Conservation (phyloP, 2,113 vertebrate genomes). For the Platysteira castanea region DNA sequence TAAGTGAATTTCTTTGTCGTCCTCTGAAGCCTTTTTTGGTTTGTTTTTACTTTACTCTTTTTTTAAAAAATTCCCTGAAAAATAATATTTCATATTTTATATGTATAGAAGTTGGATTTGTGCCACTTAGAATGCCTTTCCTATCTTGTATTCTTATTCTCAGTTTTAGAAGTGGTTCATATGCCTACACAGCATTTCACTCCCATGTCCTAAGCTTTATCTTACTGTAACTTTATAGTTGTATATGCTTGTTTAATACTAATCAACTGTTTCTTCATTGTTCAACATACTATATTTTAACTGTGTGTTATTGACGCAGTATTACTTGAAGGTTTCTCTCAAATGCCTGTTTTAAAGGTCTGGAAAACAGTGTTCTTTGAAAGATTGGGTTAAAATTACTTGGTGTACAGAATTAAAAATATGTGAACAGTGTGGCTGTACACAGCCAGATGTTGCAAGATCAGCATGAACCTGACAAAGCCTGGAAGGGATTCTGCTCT, state of each 20-base stretch:
- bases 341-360: background rate
- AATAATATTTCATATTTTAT: background rate
- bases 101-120: background rate
- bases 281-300: background rate
- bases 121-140: background rate
- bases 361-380: background rate
- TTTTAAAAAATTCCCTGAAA: background rate
- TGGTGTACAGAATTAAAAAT: background rate
- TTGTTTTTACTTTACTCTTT: background rate
- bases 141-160: background rate
- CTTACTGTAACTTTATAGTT: background rate
- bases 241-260: background rate
- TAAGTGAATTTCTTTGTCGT: background rate
- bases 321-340: background rate
- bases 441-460: background rate
- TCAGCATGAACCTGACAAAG: background rate
- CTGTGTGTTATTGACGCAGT: background rate
- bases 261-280: background rate
- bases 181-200: background rate
- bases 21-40: background rate
- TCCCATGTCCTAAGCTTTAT: background rate
- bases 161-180: background rate
- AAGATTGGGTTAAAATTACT: background rate
- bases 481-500: conserved; percentile 28
- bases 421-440: background rate